Evolutionary conservation across 2,888 invertebrate species (phyloP).

Genomic region (Gasteruption jaculator): DNA sequence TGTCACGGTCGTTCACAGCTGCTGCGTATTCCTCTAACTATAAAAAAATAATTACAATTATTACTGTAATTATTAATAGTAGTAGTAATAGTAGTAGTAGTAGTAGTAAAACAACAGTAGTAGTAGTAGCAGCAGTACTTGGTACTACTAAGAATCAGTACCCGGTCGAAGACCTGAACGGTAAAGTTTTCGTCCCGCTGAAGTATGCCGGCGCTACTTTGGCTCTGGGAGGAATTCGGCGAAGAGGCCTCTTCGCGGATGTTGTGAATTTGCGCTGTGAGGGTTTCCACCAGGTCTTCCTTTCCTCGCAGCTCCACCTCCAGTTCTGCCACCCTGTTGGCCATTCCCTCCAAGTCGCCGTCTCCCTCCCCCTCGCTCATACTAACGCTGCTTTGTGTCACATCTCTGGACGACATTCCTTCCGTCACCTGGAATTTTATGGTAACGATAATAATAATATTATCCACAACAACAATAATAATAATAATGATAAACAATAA

Average conservation of each 20-base stretch:
- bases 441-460: too few species aligned
- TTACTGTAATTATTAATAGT: too few species aligned
- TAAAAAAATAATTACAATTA: constrained; percentile 11
- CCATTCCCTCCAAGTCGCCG: constrained; percentile 44
- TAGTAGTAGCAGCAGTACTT: too few species aligned
- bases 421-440: constrained; percentile 32
- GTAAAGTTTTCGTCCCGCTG: too few species aligned
- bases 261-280: constrained; percentile 54
- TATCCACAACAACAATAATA: too few species aligned
- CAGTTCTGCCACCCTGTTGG: constrained; percentile 48
- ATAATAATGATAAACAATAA: too few species aligned
- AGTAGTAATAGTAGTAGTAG: too few species aligned
- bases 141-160: too few species aligned
- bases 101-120: too few species aligned
- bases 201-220: constrained; percentile 61
- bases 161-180: too few species aligned
- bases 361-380: constrained; percentile 49
- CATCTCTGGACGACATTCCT: constrained; percentile 36
- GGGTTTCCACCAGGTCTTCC: constrained; percentile 52
- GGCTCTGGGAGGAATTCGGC: constrained; percentile 54
- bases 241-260: constrained; percentile 51
- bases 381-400: constrained; percentile 45
- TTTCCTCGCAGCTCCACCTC: constrained; percentile 53
- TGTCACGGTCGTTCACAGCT: constrained; percentile 66
- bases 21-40: constrained; percentile 71